Conservation (phyloP, 2,797 vertebrate genomes). For the Glossophaga mutica region DNA sequence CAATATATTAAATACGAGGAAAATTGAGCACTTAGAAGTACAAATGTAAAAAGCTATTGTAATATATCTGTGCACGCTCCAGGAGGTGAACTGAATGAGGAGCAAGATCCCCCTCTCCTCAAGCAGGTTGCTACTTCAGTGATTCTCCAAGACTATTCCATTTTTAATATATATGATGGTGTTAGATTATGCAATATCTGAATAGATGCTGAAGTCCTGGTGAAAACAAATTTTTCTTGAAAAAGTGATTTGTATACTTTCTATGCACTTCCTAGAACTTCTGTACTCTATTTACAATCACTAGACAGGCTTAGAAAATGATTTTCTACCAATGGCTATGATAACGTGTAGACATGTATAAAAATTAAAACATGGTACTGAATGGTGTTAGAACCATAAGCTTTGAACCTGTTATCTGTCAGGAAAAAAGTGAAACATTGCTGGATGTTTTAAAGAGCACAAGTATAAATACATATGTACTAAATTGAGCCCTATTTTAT, state of each 20-base stretch:
- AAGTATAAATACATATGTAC: neutral
- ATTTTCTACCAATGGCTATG: neutral
- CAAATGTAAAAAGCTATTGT: neutral
- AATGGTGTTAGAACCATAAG: neutral
- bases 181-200: neutral
- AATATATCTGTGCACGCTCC: neutral
- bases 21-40: neutral
- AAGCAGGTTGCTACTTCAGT: neutral
- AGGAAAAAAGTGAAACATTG: neutral
- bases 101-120: neutral
- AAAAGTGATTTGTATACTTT: neutral
- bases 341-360: neutral
- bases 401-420: neutral
- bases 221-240: neutral
- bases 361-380: neutral
- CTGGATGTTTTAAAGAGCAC: neutral
- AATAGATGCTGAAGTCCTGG: neutral
- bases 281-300: neutral
- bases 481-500: neutral
- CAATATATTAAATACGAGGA: neutral
- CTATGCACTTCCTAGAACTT: neutral
- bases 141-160: neutral
- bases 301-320: neutral
- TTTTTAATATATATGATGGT: neutral
- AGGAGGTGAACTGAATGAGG: neutral